Evolutionary conservation across 2,888 invertebrate genomes (phyloP).

Genomic region (Drosophila mimetica): DNA sequence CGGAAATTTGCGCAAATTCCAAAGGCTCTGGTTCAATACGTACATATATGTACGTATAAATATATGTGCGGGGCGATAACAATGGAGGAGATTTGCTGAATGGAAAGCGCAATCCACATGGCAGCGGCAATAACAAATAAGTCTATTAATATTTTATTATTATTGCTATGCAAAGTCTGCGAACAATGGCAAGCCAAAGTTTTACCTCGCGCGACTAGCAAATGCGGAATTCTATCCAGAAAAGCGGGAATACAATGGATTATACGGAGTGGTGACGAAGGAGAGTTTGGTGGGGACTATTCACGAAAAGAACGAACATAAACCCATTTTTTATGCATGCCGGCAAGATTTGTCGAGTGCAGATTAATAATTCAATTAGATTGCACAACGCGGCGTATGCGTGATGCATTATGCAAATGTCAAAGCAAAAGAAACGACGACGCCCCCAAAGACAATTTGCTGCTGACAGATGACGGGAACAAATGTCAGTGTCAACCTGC

Average conservation of each 20-base stretch:
- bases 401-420: slow-evolving; percentile 50
- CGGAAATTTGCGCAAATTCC: slow-evolving; percentile 63
- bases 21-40: slow-evolving; percentile 40
- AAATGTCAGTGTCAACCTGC: slow-evolving; percentile 38
- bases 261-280: slow-evolving; percentile 27
- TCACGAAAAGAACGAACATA: slow-evolving; percentile 25
- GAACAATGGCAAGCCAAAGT: slow-evolving; percentile 57
- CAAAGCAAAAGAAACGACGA: slow-evolving; percentile 9
- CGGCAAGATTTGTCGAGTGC: slow-evolving; percentile 53
- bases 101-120: slow-evolving; percentile 46
- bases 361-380: slow-evolving; percentile 77
- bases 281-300: slow-evolving; percentile 3
- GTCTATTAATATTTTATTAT: slow-evolving; percentile 74
- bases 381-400: slow-evolving; percentile 63
- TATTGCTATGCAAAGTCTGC: slow-evolving; percentile 63
- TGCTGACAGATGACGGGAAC: slow-evolving; percentile 24
- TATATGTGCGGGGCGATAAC: slow-evolving; percentile 18
- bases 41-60: background rate
- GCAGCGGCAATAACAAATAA: slow-evolving; percentile 59
- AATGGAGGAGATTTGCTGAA: slow-evolving; percentile 40
- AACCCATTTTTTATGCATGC: slow-evolving; percentile 22
- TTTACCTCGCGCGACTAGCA: slow-evolving; percentile 51
- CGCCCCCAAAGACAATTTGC: slow-evolving; percentile 31
- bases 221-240: slow-evolving; percentile 50
- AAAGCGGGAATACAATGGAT: slow-evolving; percentile 43